Evolutionary conservation across 2,888 invertebrate genomes (phyloP).

Genomic region (Copidosoma aretas): DNA sequence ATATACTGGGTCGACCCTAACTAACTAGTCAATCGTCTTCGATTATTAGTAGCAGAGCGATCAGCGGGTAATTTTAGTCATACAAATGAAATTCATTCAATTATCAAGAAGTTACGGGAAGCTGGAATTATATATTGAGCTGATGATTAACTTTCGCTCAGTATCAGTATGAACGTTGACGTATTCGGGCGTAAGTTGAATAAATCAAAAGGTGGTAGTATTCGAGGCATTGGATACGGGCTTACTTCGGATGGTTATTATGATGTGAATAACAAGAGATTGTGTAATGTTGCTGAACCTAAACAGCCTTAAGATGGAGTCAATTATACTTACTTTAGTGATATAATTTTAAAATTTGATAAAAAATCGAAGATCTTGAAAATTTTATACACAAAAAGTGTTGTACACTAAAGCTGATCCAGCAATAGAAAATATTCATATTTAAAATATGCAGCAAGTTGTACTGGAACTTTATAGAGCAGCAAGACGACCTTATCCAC

Average conservation of each 20-base stretch:
- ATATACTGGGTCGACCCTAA: neutral
- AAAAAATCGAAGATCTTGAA: too few relatives aligned
- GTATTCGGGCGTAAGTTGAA: neutral
- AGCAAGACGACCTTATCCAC: neutral
- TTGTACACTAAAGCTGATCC: too few relatives aligned
- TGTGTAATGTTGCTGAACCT: too few relatives aligned
- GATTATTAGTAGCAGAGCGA: neutral
- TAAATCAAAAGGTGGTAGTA: neutral
- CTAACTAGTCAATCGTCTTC: neutral
- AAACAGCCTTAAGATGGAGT: conserved; percentile 15
- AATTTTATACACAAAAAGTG: too few relatives aligned
- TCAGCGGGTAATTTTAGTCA: neutral
- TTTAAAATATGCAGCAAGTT: neutral
- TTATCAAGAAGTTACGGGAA: neutral
- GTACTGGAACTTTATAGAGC: conserved; percentile 2
- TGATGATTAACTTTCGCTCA: neutral
- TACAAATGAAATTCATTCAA: conserved; percentile 9
- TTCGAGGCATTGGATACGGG: neutral
- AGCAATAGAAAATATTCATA: too few relatives aligned
- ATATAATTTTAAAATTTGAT: too few relatives aligned
- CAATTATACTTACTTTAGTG: conserved; percentile 2
- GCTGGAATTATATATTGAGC: conserved; percentile 7
- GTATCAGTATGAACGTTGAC: conserved; percentile 1
- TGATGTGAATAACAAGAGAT: conserved; percentile 13
- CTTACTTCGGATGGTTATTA: too few relatives aligned